Percentiles rank a stretch among this genome's conserved stretches.
Evolutionary conservation across 92 coral and sea anemone species (phyloP).

Genomic region (Epizoanthus rinbou): DNA sequence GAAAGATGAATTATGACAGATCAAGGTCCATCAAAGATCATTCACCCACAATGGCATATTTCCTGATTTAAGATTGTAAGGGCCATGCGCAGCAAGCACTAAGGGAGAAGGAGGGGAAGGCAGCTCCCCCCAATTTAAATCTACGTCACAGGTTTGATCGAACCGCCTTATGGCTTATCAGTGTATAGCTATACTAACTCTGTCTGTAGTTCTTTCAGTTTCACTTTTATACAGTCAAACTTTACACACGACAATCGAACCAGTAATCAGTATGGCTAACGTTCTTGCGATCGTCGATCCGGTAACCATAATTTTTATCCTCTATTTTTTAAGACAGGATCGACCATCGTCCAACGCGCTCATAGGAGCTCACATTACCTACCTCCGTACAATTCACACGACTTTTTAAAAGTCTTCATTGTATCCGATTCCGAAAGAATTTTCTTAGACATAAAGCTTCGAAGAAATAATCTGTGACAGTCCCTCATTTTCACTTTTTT

Average conservation of each 20-base stretch:
- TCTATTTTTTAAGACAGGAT: slow-evolving; percentile 17
- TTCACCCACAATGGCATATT: not conserved
- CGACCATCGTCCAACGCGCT: not conserved
- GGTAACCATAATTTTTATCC: not conserved
- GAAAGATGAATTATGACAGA: too few relatives aligned
- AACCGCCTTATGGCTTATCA: too few relatives aligned
- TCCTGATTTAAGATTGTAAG: too few relatives aligned
- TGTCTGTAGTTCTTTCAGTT: too few relatives aligned
- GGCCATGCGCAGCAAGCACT: not conserved
- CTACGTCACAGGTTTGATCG: too few relatives aligned
- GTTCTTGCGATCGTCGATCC: not conserved
- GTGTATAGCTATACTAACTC: too few relatives aligned
- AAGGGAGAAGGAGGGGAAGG: too few relatives aligned
- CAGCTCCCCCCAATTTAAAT: too few relatives aligned
- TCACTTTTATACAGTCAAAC: too few relatives aligned
- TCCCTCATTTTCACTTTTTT: slow-evolving; percentile 36
- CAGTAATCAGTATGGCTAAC: too few relatives aligned
- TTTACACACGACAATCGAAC: too few relatives aligned
- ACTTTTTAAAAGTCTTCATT: slow-evolving; percentile 54
- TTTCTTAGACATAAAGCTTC: slow-evolving; percentile 85
- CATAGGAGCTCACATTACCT: not conserved
- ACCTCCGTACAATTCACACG: slow-evolving; percentile 79
- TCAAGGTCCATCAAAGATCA: not conserved
- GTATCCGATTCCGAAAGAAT: slow-evolving; percentile 78
- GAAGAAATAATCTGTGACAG: slow-evolving; percentile 80